Evolutionary conservation across 2,888 invertebrate species (phyloP).

Genomic region (Cephus nigrinus): DNA sequence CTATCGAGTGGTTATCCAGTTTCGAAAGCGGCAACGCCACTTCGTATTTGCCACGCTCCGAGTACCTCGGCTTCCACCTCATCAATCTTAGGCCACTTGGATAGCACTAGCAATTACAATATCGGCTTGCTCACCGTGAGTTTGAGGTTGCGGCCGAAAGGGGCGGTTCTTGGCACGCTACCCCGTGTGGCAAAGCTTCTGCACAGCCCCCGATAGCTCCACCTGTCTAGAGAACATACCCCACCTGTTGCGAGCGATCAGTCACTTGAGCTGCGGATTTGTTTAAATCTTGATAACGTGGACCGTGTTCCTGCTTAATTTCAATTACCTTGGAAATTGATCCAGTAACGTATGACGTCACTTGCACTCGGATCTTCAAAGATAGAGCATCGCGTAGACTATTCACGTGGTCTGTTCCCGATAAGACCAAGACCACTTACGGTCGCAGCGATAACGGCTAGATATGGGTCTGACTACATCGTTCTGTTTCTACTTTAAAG

Average conservation of each 20-base stretch:
- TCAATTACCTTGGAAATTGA: conserved; percentile 32
- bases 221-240: conserved; percentile 55
- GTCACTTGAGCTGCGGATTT: conserved; percentile 57
- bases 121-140: conserved; percentile 62
- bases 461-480: too few species aligned
- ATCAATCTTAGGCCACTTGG: conserved; percentile 63
- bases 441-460: too few species aligned
- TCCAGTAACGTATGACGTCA: too few species aligned
- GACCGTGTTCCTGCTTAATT: conserved; percentile 45
- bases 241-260: conserved; percentile 63
- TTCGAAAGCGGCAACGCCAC: conserved; percentile 41
- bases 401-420: too few species aligned
- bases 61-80: conserved; percentile 60
- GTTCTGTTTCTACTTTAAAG: too few species aligned
- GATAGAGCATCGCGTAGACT: too few species aligned
- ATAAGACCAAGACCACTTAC: too few species aligned
- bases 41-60: conserved; percentile 54
- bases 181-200: conserved; percentile 38
- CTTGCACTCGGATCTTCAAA: too few species aligned
- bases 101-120: conserved; percentile 63
- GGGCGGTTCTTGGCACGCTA: conserved; percentile 60
- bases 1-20: conserved; percentile 25
- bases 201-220: conserved; percentile 38
- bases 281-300: conserved; percentile 60
- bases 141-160: conserved; percentile 58